A percentile compares a stretch with the other conserved stretches of the same genome.
Conservation (phyloP, 2,888 invertebrate species). For the Machimus rusticus region DNA sequence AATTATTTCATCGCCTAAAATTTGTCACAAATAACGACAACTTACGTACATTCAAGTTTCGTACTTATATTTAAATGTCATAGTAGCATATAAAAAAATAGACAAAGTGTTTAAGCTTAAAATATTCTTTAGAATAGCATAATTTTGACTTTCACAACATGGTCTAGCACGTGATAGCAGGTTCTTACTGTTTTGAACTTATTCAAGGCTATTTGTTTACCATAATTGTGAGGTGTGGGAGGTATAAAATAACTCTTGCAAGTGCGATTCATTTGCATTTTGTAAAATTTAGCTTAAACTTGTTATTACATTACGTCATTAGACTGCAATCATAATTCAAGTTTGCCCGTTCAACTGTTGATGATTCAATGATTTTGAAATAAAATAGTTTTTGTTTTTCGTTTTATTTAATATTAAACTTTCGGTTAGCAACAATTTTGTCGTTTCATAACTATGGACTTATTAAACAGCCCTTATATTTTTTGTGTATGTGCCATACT, state of each 20-base stretch:
- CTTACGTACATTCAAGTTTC: neutral
- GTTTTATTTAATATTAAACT: too few species aligned
- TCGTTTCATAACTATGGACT: too few species aligned
- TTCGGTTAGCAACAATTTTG: too few species aligned
- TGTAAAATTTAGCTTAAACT: neutral
- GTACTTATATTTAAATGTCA: neutral
- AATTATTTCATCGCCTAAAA: neutral
- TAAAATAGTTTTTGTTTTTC: too few species aligned
- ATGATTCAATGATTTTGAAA: neutral
- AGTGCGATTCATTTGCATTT: neutral
- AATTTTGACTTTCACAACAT: neutral
- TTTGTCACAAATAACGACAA: neutral
- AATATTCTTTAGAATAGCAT: neutral
- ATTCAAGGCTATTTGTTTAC: neutral
- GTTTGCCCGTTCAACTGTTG: neutral
- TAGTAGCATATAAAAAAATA: neutral
- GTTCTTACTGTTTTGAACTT: neutral
- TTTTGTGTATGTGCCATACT: too few species aligned
- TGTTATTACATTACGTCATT: neutral
- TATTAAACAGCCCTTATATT: too few species aligned
- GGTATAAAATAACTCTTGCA: neutral
- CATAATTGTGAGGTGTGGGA: neutral
- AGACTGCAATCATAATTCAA: neutral
- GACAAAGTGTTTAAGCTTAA: neutral
- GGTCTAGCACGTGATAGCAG: neutral